Percentiles rank a stretch among this genome's conserved stretches.
These are phyloP conservation scores for Pangasius mekongensis DNA, from an alignment of 2,797 vertebrate genomes.

Conservation along the genomic window DNA sequence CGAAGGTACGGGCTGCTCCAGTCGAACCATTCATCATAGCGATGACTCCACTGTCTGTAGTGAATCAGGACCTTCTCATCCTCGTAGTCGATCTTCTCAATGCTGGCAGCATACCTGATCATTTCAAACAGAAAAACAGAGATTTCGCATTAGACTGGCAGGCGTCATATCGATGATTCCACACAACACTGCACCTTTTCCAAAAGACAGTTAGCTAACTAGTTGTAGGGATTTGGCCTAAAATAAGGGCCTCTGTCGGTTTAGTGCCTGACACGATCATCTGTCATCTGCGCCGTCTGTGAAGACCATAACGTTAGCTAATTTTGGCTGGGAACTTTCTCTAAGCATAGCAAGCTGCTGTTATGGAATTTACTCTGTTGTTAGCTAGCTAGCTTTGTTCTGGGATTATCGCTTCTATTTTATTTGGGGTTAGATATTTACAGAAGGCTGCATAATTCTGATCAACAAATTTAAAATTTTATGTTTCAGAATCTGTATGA, in stretches of 20 bases:
- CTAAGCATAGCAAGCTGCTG: neutral
- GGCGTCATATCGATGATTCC: neutral
- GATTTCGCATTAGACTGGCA: neutral
- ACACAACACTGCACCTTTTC: neutral
- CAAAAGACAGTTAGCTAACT: too few relatives aligned
- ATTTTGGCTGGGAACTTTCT: neutral
- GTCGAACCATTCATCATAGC: constrained; percentile 99
- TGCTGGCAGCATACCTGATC: constrained; percentile 91
- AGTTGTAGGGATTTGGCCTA: too few relatives aligned
- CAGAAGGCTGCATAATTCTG: neutral
- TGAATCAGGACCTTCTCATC: constrained; percentile 96
- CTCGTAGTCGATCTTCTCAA: constrained; percentile 97
- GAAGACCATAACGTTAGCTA: neutral
- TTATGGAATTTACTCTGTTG: neutral
- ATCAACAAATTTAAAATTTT: neutral
- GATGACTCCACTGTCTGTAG: constrained; percentile 98
- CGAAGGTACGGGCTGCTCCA: constrained; percentile 97
- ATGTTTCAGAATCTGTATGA: neutral
- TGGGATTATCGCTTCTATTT: neutral
- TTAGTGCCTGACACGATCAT: neutral
- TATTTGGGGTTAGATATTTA: neutral
- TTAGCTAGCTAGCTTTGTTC: neutral
- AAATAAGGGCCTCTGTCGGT: neutral
- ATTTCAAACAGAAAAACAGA: neutral
- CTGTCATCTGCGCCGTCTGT: neutral